Conservation (phyloP, 2,797 vertebrate genomes). For the Amblyopsis hoosieri region DNA sequence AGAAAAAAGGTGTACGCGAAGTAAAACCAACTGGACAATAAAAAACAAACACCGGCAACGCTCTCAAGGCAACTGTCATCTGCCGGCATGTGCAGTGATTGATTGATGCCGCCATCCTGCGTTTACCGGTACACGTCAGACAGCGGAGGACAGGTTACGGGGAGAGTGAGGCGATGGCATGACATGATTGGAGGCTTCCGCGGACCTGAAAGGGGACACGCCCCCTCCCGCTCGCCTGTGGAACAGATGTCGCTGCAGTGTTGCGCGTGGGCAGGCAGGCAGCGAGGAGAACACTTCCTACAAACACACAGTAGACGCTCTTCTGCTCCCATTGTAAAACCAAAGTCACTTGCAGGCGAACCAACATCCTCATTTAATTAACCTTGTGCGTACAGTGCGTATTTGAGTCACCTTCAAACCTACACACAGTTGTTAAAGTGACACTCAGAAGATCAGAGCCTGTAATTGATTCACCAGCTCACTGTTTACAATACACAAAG, state of each 20-base stretch:
- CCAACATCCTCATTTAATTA: too few relatives aligned
- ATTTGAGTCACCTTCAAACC: too few relatives aligned
- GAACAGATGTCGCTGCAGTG: constrained; percentile 17
- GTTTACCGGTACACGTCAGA: constrained; percentile 3
- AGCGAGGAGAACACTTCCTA: constrained; percentile 9
- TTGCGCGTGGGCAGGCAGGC: constrained; percentile 15
- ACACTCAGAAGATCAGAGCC: too few relatives aligned
- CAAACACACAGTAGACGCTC: neutral
- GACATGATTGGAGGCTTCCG: constrained; percentile 3
- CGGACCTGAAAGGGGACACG: neutral
- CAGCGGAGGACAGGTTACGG: neutral
- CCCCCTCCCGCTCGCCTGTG: neutral
- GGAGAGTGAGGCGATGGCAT: neutral
- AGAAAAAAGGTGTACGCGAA: too few relatives aligned
- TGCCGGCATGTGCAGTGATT: neutral
- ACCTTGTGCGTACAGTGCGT: too few relatives aligned
- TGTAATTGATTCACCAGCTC: too few relatives aligned
- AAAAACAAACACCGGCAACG: neutral
- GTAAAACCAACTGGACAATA: constrained; percentile 4
- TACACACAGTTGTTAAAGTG: too few relatives aligned
- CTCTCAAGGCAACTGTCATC: constrained; percentile 12
- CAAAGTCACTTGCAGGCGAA: too few relatives aligned
- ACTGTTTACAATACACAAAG: too few relatives aligned
- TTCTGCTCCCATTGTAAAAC: too few relatives aligned
- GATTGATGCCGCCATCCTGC: constrained; percentile 11